Evolutionary conservation across 2,113 vertebrate genomes (phyloP), one percentile per base, ranked within the genome.

Genomic region (Esox niger): DNA sequence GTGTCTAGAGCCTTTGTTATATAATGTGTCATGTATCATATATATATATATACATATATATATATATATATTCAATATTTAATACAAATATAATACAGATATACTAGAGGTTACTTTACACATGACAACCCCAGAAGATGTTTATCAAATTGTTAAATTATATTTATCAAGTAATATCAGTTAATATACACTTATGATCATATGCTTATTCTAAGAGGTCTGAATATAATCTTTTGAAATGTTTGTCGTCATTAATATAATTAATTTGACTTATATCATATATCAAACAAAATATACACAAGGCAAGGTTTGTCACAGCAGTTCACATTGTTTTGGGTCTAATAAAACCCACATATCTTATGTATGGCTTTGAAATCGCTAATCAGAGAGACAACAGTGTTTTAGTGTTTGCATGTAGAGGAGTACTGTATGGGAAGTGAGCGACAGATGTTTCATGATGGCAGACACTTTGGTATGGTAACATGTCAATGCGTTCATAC

Each of bases 331-430:
- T 82, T 82, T 17, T 74, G 65, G 60, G 79, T 72, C 27, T 43
- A 29, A 63, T 49, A 67, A 71, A n/a, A 86, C 81, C 83, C 91
- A 92, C 86, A 87, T 89, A 90, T 86, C 89, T 69, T 82, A 92
- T 91, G 93, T 98, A 98, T 98, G 96, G 96, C 96, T 98, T 98
- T 93, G 89, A 95, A 95, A 94, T 95, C 93, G 91, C 94, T 92
- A 91, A 90, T 91, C 91, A 92, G 91, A 92, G 91, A 77, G 85
- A 93, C 91, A 91, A 78, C 88, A 76, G 85, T 86, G 82, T 70
- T 94, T 89, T 55, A 63, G 66, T 76, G 72, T 71, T 94, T 89
- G 94, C 85, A 95, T 94, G 86, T 93, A 90, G 88, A 96, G 93
- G 93, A 94, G 93, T 92, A n/a, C n/a, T n/a, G n/a, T n/a, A n/a